A percentile compares a stretch with the other conserved stretches of the same genome.
Evolutionary conservation across 2,888 invertebrate species (phyloP).

Genomic region (Apodemia mormo): DNA sequence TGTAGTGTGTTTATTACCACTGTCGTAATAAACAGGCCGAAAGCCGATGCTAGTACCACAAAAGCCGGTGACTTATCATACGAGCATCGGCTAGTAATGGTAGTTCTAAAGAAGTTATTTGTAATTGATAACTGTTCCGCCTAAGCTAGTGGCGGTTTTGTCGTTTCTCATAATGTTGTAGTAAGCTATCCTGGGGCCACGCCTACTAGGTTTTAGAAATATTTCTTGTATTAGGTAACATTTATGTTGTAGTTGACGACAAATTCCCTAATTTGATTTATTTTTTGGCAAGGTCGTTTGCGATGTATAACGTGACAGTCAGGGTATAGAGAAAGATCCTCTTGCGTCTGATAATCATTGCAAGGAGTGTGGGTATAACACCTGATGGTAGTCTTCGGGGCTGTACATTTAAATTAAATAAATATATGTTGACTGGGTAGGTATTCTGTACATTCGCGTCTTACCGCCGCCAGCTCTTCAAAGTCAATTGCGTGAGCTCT

Average conservation of each 20-base stretch:
- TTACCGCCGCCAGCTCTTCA: neutral
- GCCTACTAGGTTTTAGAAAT: neutral
- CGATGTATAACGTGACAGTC: neutral
- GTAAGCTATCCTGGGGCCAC: neutral
- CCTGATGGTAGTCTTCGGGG: neutral
- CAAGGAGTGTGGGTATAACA: neutral
- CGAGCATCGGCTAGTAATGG: neutral
- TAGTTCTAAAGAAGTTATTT: neutral
- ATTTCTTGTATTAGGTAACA: no score
- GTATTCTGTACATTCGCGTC: neutral
- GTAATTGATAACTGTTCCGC: neutral
- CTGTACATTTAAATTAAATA: no score
- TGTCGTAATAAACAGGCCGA: no score
- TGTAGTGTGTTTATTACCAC: no score
- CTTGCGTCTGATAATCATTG: neutral
- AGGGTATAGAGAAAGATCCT: neutral
- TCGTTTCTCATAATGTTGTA: neutral
- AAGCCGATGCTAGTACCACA: neutral
- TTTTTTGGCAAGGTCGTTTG: neutral
- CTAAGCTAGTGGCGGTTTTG: no score
- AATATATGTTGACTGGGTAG: neutral
- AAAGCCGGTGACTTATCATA: neutral
- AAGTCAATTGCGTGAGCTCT: neutral
- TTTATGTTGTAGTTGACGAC: neutral
- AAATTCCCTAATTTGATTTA: neutral